Evolutionary conservation across 2,113 vertebrate genomes (phyloP).

Genomic region (human (Homo sapiens)): GRCh38 chr1:119656001-119656500

Average conservation of each 20-base stretch:
- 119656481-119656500: not conserved
- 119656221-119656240: not conserved
- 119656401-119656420: not conserved
- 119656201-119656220: rapidly evolving
- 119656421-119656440: not conserved
- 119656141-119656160: rapidly evolving
- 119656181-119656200: not conserved
- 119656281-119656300: not conserved
- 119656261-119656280: not conserved
- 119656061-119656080: too few relatives aligned
- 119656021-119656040: not conserved
- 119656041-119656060: not conserved
- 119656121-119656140: not conserved
- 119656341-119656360: not conserved
- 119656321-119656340: not conserved
- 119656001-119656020: not conserved
- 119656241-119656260: not conserved
- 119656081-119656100: rapidly evolving
- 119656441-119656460: not conserved
- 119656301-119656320: not conserved
- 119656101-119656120: rapidly evolving
- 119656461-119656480: not conserved
- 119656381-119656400: not conserved
- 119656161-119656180: not conserved
- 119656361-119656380: not conserved